phyloP scores from a whole-genome alignment of 2,797 vertebrate genomes.

The Prionace glauca region DNA sequence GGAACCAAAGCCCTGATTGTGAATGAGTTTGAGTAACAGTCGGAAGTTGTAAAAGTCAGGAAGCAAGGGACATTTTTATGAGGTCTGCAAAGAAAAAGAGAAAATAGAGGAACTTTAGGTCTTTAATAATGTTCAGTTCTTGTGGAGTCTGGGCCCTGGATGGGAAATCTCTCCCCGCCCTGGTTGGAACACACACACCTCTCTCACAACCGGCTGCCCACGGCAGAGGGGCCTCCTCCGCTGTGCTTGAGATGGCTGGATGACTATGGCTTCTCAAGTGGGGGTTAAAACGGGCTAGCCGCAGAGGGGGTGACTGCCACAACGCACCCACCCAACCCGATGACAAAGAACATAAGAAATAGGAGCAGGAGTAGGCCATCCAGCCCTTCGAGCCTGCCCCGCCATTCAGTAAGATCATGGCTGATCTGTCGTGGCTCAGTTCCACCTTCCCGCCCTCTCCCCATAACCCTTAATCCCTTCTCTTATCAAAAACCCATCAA shows the following conservation, averaged over 20 bases:
- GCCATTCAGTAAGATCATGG: too few relatives aligned
- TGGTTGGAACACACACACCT: neutral
- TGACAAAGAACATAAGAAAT: too few relatives aligned
- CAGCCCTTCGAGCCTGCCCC: too few relatives aligned
- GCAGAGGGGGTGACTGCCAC: neutral
- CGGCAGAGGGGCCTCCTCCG: neutral
- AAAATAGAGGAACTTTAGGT: neutral
- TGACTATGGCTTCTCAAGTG: neutral
- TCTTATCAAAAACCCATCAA: too few relatives aligned
- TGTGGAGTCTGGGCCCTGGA: neutral
- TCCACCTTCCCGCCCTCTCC: too few relatives aligned
- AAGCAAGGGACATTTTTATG: constrained; percentile 12
- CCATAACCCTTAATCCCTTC: too few relatives aligned
- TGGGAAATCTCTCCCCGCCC: neutral
- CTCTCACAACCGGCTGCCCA: neutral
- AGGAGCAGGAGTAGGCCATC: too few relatives aligned
- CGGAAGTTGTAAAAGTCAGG: constrained; percentile 31
- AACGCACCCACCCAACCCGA: too few relatives aligned
- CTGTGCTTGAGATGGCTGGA: neutral
- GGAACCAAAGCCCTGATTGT: neutral
- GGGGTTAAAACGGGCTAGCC: too few relatives aligned
- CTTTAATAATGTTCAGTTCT: constrained; percentile 1
- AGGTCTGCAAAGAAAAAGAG: neutral
- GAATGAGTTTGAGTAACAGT: neutral
- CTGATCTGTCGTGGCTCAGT: too few relatives aligned